These are phyloP conservation scores for Brachypodius melanocephalos DNA, from an alignment of 2,113 vertebrate species.

Conservation along the genomic window DNA sequence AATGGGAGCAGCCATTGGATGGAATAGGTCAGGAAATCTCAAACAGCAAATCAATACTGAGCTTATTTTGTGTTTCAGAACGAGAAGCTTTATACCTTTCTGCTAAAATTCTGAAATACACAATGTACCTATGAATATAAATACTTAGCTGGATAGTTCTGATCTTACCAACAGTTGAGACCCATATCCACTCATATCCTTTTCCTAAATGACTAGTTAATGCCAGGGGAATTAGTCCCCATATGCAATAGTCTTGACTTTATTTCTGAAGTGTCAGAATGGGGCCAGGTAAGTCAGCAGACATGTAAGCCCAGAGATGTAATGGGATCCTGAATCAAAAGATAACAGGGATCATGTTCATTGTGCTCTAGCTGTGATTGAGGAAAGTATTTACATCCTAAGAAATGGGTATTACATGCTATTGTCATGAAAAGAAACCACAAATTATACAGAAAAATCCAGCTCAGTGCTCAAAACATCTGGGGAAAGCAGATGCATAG, in stretches of 20 bases:
- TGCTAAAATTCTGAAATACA: not conserved
- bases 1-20: not conserved
- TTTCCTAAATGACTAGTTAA: not conserved
- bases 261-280: not conserved
- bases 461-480: not conserved
- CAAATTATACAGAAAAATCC: not conserved
- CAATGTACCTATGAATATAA: not conserved
- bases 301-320: not conserved
- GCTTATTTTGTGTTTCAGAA: not conserved
- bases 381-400: not conserved
- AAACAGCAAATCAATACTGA: not conserved
- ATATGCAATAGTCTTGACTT: not conserved
- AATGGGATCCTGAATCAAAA: not conserved
- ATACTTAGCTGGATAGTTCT: not conserved
- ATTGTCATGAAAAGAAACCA: not conserved
- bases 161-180: not conserved
- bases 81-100: not conserved
- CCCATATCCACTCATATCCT: not conserved
- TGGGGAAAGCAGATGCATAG: not conserved
- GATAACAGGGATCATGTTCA: not conserved
- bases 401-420: not conserved
- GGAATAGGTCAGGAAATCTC: not conserved
- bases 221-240: not conserved
- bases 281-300: not conserved
- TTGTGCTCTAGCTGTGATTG: not conserved